Conservation (phyloP, 2,888 invertebrate species). For the Palloptera scutellata region DNA sequence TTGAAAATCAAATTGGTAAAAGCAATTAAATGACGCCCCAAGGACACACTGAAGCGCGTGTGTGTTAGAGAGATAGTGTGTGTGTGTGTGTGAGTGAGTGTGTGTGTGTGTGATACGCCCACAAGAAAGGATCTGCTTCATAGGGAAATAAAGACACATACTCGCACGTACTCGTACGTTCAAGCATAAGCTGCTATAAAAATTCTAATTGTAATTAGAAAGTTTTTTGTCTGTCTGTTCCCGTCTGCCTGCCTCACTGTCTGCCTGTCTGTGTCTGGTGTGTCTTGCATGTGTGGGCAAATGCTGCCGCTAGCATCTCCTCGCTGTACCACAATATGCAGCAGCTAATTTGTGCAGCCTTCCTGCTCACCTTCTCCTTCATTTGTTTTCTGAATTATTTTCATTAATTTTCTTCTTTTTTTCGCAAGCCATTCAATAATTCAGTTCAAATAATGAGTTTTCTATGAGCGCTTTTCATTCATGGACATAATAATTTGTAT, state of each 20-base stretch:
- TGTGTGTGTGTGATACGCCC: background rate
- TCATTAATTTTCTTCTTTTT: no score
- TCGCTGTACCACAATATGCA: background rate
- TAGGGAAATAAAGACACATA: slow-evolving; percentile 4
- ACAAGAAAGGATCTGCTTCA: no score
- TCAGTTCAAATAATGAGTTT: no score
- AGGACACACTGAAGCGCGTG: slow-evolving; percentile 60
- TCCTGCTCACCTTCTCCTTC: background rate
- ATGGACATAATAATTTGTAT: no score
- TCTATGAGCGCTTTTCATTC: no score
- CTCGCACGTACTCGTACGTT: slow-evolving; percentile 25
- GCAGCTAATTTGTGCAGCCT: background rate
- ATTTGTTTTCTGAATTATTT: no score
- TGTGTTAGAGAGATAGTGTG: slow-evolving; percentile 31
- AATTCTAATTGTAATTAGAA: slow-evolving; percentile 26
- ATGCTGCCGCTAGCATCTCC: background rate
- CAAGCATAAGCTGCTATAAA: slow-evolving; percentile 19
- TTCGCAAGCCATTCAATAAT: no score
- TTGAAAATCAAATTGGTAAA: slow-evolving; percentile 62
- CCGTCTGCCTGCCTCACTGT: background rate
- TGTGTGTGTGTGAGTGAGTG: background rate
- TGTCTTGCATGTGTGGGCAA: background rate
- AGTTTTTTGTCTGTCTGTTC: background rate
- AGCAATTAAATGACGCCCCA: slow-evolving; percentile 65
- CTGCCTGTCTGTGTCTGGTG: background rate